These are phyloP conservation scores for Terrapene triunguis DNA, from an alignment of 2,113 vertebrate genomes.

Conservation along the genomic window DNA sequence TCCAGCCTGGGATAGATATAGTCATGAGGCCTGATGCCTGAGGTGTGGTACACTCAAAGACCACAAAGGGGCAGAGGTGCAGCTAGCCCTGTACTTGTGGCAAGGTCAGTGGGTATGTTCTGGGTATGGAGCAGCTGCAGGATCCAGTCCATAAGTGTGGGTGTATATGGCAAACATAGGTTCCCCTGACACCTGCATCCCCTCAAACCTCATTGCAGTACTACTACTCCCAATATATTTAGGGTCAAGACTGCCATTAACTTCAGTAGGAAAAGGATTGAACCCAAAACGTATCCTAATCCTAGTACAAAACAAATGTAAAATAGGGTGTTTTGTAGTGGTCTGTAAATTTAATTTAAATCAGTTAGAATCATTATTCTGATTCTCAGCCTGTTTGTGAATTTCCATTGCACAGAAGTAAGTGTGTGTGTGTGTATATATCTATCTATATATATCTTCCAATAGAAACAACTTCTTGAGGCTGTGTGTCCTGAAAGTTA, in stretches of 20 bases:
- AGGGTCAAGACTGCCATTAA: background rate
- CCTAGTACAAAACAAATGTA: background rate
- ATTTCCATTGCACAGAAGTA: background rate
- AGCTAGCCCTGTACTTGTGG: background rate
- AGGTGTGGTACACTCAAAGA: background rate
- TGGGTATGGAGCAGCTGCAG: background rate
- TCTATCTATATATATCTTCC: constrained; percentile 26
- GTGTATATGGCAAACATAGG: background rate
- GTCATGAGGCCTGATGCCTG: background rate
- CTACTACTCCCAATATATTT: background rate
- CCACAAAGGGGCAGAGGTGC: background rate
- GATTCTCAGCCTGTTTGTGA: background rate
- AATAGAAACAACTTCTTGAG: constrained; percentile 96
- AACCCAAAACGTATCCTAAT: background rate
- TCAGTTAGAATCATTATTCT: background rate
- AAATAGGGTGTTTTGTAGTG: background rate
- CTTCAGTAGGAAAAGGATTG: background rate
- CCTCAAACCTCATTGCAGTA: background rate
- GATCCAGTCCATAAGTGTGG: background rate
- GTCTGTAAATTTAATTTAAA: background rate
- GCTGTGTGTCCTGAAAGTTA: constrained; percentile 96
- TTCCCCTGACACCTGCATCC: background rate
- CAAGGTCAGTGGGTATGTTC: background rate
- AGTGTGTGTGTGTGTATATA: too few relatives aligned
- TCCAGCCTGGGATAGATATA: background rate